Conservation (phyloP, 2,888 invertebrate genomes). For the Eupithecia dodoneata region DNA sequence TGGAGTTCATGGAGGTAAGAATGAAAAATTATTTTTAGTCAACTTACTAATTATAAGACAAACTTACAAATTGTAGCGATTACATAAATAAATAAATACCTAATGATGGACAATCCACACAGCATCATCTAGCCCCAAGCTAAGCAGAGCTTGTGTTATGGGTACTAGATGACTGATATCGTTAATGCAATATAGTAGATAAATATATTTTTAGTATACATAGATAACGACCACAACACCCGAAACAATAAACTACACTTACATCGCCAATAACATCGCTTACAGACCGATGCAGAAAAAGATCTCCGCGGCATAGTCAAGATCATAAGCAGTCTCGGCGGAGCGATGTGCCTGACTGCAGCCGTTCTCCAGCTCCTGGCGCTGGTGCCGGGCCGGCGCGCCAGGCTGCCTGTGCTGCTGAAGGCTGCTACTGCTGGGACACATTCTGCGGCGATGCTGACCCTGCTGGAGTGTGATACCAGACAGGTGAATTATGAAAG, state of each 20-base stretch:
- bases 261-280: neutral
- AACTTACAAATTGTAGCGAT: neutral
- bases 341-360: constrained; percentile 72
- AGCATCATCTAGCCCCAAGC: too few species aligned
- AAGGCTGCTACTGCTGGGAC: constrained; percentile 73
- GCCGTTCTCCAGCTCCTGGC: constrained; percentile 70
- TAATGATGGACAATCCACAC: too few species aligned
- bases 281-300: constrained; percentile 73
- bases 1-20: neutral
- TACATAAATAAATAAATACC: too few species aligned
- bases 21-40: neutral
- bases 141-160: too few species aligned
- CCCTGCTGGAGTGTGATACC: constrained; percentile 71
- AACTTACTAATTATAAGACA: neutral
- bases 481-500: constrained; percentile 55
- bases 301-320: constrained; percentile 72
- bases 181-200: too few species aligned
- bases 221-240: too few species aligned
- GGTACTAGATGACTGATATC: too few species aligned
- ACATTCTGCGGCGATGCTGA: constrained; percentile 71
- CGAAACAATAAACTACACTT: too few species aligned
- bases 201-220: too few species aligned
- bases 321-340: constrained; percentile 71
- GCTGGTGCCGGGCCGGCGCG: constrained; percentile 60
- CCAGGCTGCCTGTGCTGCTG: constrained; percentile 64